phyloP scores from a whole-genome alignment of 1,140 invertebrate genomes.

The Drosophila subobscura region DNA sequence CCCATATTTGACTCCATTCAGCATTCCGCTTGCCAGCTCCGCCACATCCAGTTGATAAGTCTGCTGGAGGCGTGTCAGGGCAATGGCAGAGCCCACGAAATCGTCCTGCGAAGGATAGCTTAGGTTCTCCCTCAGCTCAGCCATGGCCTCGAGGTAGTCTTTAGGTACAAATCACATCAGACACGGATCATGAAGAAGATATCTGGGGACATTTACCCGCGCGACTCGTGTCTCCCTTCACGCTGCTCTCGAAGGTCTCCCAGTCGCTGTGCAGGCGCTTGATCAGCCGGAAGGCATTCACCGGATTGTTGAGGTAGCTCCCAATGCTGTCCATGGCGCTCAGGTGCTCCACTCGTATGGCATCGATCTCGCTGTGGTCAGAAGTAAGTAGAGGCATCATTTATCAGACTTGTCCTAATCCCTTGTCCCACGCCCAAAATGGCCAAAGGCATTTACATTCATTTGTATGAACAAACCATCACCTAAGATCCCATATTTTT shows the following conservation, averaged over 20 bases:
- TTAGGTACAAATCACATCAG: neutral
- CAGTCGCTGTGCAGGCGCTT: constrained; percentile 97
- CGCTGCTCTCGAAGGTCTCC: constrained; percentile 86
- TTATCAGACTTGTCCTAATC: constrained; percentile 53
- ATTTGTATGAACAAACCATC: constrained; percentile 21
- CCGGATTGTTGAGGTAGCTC: constrained; percentile 95
- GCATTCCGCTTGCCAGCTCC: constrained; percentile 93
- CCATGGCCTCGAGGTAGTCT: constrained; percentile 90
- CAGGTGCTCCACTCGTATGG: constrained; percentile 89
- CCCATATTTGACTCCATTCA: constrained; percentile 94
- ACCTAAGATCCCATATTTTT: neutral
- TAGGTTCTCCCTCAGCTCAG: constrained; percentile 86
- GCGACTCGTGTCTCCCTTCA: constrained; percentile 50
- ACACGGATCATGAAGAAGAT: neutral
- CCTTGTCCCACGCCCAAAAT: constrained; percentile 10
- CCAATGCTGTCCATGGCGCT: constrained; percentile 91
- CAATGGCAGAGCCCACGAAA: constrained; percentile 95
- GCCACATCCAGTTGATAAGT: constrained; percentile 96
- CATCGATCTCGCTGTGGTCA: constrained; percentile 86
- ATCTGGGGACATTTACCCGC: constrained; percentile 31
- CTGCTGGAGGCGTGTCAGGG: constrained; percentile 96
- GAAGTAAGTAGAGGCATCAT: constrained; percentile 27
- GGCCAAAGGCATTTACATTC: constrained; percentile 36
- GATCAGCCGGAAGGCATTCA: constrained; percentile 97
- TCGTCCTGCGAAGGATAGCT: constrained; percentile 95